These are phyloP conservation scores for Eretmocerus hayati DNA, from an alignment of 2,888 invertebrate species.

Conservation along the genomic window DNA sequence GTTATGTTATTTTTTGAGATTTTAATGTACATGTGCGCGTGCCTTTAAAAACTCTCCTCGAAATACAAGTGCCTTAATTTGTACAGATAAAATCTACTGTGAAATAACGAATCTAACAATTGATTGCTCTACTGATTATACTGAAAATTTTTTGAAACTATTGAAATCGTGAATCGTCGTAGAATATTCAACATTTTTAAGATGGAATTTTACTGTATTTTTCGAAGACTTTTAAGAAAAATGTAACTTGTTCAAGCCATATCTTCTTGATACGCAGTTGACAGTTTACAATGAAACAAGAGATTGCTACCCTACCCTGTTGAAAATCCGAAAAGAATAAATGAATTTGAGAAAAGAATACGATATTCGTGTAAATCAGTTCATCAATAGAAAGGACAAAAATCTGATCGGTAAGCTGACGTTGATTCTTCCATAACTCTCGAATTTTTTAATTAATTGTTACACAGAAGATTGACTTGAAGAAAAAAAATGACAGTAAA, in stretches of 20 bases:
- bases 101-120: conserved; percentile 37
- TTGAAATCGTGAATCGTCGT: conserved; percentile 21
- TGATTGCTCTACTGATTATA: conserved; percentile 25
- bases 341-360: conserved; percentile 17
- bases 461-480: too few species aligned
- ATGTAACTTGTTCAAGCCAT: conserved; percentile 9
- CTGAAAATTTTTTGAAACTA: conserved; percentile 18
- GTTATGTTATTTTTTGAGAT: conserved; percentile 37
- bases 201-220: conserved; percentile 17
- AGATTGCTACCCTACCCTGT: conserved; percentile 19
- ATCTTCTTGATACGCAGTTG: conserved; percentile 12
- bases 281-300: conserved; percentile 20
- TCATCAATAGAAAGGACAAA: too few species aligned
- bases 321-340: conserved; percentile 21
- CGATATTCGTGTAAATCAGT: too few species aligned
- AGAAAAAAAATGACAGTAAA: too few species aligned
- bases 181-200: conserved; percentile 17
- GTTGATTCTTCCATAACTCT: too few species aligned
- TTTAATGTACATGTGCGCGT: conserved; percentile 36
- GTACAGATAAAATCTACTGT: conserved; percentile 44
- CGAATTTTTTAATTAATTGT: too few species aligned
- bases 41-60: conserved; percentile 28
- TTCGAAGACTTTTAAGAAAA: conserved; percentile 15
- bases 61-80: conserved; percentile 42
- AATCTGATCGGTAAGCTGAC: too few species aligned